Conservation (phyloP, 2,113 vertebrate genomes). For the Pygoscelis antarcticus region DNA sequence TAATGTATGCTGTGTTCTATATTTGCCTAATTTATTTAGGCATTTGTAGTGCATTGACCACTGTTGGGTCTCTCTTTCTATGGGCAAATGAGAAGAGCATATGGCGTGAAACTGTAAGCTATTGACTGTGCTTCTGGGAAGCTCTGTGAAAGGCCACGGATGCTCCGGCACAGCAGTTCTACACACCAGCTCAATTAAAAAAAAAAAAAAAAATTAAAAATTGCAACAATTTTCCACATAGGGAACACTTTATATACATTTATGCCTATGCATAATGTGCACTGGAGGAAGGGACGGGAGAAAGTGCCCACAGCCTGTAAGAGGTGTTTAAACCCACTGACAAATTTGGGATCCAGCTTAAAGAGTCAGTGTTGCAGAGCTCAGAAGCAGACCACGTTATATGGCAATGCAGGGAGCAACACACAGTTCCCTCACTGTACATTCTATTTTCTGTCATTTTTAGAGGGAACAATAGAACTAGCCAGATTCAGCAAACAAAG, state of each 20-base stretch:
- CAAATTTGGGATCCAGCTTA: background rate
- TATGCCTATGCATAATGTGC: background rate
- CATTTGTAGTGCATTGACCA: constrained; percentile 50
- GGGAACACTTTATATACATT: background rate
- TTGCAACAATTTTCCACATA: background rate
- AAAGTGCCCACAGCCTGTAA: background rate
- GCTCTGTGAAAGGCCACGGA: background rate
- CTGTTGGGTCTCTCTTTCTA: constrained; percentile 23
- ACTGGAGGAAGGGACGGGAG: background rate
- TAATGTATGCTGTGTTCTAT: constrained; percentile 45
- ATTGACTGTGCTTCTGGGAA: background rate
- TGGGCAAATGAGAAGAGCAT: background rate
- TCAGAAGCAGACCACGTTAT: background rate
- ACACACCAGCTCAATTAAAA: background rate
- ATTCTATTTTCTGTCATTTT: background rate
- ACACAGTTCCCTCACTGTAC: background rate
- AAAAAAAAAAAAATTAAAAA: background rate
- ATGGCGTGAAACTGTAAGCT: constrained; percentile 1
- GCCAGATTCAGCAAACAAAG: background rate
- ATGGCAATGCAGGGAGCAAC: background rate
- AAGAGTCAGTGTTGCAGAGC: background rate
- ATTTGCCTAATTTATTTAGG: constrained; percentile 56
- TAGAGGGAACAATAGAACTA: background rate
- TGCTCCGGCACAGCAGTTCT: background rate
- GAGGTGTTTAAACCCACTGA: background rate